Evolutionary conservation across 2,888 invertebrate genomes (phyloP), one percentile per base, ranked within the genome.

Genomic region (Liposcelis brunnea): DNA sequence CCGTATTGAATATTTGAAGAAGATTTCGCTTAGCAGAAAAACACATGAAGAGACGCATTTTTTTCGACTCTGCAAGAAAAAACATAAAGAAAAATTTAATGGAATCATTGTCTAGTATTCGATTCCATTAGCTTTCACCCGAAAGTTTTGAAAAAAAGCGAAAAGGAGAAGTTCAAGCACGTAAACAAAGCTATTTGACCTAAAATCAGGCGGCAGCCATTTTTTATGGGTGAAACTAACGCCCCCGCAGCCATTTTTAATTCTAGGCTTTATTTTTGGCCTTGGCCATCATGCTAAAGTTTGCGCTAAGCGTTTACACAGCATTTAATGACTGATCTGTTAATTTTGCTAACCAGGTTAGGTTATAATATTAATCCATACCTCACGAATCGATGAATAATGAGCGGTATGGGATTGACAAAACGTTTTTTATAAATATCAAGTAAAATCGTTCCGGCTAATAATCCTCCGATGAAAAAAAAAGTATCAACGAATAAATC

Each of bases 1-100:
- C 40, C 26, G 8, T 8, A 8, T 4, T 26, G 8, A 26, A 26
- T 26, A 26, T 26, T 4, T 26, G 4, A 6, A 26, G 8, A 26
- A 26, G 4, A 8, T 40, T 40, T 21, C 21, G 16, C 16, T 19
- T 40, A 7, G 21, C 19, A 6, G 40, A 40, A 40, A 40, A 40
- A 4, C 15, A 16, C 15, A 40, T 14, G 6, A 40, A 11, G 19
- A 18, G 18, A 19, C 40, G 40, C 40, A 6, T 40, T 21, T 7
- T 21, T 40, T 19, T 40, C 15, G 16, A 72, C 53, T 50, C 72
- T 72, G 54, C 45, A 61, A 61, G 50, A 46, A 40, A 32, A 46
- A 26, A 44, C 14, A 35, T 26, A 33, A 12, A 43, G 19, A 2
- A 10, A 31, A 3, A 21, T 21, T 15, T 10, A 3, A 21, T 12